Percentiles rank a stretch among this genome's conserved stretches.
These are phyloP conservation scores for Oedothorax gibbosus DNA, from an alignment of 1,140 invertebrate genomes.

Conservation along the genomic window DNA sequence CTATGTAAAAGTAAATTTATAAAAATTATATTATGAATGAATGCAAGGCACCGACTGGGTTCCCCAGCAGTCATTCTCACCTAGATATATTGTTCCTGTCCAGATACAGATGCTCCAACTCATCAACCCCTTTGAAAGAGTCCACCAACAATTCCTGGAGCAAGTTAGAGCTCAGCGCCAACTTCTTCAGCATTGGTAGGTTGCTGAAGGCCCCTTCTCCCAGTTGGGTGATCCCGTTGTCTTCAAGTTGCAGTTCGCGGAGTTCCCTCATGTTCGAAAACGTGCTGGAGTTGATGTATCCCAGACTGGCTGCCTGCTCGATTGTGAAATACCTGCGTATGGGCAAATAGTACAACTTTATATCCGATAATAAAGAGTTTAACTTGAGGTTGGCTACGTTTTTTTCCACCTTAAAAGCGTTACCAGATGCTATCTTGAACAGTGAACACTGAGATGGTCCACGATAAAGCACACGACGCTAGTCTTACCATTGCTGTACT, in stretches of 20 bases:
- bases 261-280: constrained; percentile 19
- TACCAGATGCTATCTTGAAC: no score
- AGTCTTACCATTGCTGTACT: no score
- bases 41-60: no score
- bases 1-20: no score
- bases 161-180: constrained; percentile 93
- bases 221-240: constrained; percentile 28
- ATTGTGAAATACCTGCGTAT: constrained; percentile 4
- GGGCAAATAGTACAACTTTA: no score
- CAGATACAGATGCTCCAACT: constrained; percentile 27
- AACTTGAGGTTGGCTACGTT: no score
- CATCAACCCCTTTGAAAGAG: constrained; percentile 1
- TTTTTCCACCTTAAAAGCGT: no score
- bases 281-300: neutral
- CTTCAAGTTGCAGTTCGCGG: constrained; percentile 12
- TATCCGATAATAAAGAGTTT: no score
- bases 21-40: no score
- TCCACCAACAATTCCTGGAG: constrained; percentile 78
- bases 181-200: constrained; percentile 82
- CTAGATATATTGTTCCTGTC: constrained; percentile 51
- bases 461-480: no score
- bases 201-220: constrained; percentile 89
- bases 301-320: constrained; percentile 30
- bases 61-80: constrained; percentile 16
- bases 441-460: no score